phyloP scores from a whole-genome alignment of 2,888 invertebrate species.

The Pachydiplax longipennis region DNA sequence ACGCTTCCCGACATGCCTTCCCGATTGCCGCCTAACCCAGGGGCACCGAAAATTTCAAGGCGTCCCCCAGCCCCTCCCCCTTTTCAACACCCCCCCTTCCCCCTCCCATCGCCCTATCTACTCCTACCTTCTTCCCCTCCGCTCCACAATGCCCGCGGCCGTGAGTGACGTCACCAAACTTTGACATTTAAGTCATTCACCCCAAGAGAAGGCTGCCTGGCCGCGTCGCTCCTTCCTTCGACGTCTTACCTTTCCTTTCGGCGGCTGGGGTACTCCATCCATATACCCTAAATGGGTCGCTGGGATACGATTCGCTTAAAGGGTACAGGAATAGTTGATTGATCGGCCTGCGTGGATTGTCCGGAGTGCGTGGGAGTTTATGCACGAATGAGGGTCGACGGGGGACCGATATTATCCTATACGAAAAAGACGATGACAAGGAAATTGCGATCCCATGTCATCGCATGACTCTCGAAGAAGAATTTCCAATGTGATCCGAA shows the following conservation, averaged over 20 bases:
- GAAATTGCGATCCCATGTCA: not conserved
- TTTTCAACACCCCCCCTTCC: not conserved
- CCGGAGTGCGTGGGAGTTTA: not conserved
- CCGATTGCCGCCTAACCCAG: not conserved
- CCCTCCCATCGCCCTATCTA: not conserved
- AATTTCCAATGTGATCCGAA: too few relatives aligned
- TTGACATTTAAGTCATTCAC: conserved; percentile 44
- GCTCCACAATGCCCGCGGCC: conserved; percentile 38
- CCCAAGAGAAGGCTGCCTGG: conserved; percentile 13
- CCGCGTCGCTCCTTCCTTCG: not conserved
- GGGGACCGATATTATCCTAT: not conserved
- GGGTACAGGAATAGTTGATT: not conserved
- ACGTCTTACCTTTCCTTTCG: not conserved
- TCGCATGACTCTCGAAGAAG: not conserved
- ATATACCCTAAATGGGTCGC: too few relatives aligned
- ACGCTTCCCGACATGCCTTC: not conserved
- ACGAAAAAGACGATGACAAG: not conserved
- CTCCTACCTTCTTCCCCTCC: not conserved
- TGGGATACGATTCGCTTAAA: too few relatives aligned
- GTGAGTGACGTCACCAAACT: conserved; percentile 43
- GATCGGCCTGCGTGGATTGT: not conserved
- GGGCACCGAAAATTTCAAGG: conserved; percentile 22
- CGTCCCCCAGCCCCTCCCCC: not conserved
- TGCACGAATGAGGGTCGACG: not conserved
- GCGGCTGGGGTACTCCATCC: not conserved